Evolutionary conservation across 1,140 invertebrate genomes (phyloP), one percentile per base, ranked within the genome.

Genomic region (Bombus terrestris): DNA sequence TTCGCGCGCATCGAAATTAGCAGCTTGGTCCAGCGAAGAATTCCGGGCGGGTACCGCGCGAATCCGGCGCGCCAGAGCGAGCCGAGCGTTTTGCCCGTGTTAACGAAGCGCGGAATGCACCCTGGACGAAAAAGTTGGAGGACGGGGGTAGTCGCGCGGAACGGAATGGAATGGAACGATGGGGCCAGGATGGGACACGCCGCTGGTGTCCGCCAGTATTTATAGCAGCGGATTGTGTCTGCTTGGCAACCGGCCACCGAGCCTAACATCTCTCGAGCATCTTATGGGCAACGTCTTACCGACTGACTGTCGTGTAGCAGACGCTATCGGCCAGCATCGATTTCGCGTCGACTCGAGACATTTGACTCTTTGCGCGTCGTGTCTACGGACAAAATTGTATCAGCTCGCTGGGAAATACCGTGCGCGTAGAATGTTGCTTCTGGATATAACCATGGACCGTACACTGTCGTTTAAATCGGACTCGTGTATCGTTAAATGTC

Each of bases 171-270:
- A 91, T 82, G 88, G 59, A 76, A n/a, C 59, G 59, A 62, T n/a
- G 28, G 59, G 76, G 87, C 59, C 59, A 62, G 59, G 59, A 10
- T 62, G 86, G 89, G 86, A 89, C 83, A 81, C 12, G 53, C 73
- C 59, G 59, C 28, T 90, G 89, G 88, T 85, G 85, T 85, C 76
- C 68, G 82, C 77, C 83, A 89, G 93, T 94, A 94, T 94, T 94
- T 94, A 94, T 94, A 94, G 93, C 92, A 13, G 93, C 92, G 91
- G 90, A 93, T 93, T 93, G 92, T 93, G 93, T 93, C 93, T 94
- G 91, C 87, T 91, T 94, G 93, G 93, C 93, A 93, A 84, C 72
- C 71, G 83, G 92, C 93, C 93, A 93, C 88, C 87, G 66, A 83
- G 64, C 76, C 84, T 88, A 85, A 89, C 91, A 89, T 92, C 89